These are phyloP conservation scores for Hydra vulgaris DNA, from an alignment of 30 jellyfish, hydroid and myxozoan genomes.

Conservation along the genomic window DNA sequence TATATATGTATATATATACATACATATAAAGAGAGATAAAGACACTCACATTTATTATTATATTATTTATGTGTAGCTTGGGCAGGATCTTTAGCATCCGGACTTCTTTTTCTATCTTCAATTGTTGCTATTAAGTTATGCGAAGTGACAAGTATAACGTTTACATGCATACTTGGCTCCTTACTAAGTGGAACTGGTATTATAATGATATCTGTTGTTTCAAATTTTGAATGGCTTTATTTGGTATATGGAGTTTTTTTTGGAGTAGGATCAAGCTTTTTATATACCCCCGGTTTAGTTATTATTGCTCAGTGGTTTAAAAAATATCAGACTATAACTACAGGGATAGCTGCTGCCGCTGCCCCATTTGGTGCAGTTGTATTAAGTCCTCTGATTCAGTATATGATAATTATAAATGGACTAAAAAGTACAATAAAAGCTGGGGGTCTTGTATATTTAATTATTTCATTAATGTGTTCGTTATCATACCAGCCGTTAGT, in stretches of 20 bases:
- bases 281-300: conserved; percentile 86
- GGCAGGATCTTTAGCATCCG: conserved; percentile 92
- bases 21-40: not conserved
- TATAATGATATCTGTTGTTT: conserved; percentile 50
- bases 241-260: conserved; percentile 74
- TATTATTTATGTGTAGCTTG: conserved; percentile 56
- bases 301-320: conserved; percentile 69
- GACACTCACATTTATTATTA: not conserved
- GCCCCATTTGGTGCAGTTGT: conserved; percentile 89
- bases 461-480: conserved; percentile 47
- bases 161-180: conserved; percentile 72
- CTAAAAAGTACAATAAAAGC: conserved; percentile 45
- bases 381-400: conserved; percentile 56
- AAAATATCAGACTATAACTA: conserved; percentile 48
- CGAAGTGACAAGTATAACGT: conserved; percentile 59
- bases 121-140: conserved; percentile 55
- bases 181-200: conserved; percentile 68
- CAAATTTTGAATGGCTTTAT: conserved; percentile 37
- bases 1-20: no score
- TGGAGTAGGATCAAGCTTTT: conserved; percentile 87
- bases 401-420: conserved; percentile 38
- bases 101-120: conserved; percentile 67
- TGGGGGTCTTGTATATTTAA: conserved; percentile 46
- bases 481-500: conserved; percentile 36
- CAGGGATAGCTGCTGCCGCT: conserved; percentile 82